Evolutionary conservation across 2,888 invertebrate genomes (phyloP).

Genomic region (Sarcophaga caerulescens): DNA sequence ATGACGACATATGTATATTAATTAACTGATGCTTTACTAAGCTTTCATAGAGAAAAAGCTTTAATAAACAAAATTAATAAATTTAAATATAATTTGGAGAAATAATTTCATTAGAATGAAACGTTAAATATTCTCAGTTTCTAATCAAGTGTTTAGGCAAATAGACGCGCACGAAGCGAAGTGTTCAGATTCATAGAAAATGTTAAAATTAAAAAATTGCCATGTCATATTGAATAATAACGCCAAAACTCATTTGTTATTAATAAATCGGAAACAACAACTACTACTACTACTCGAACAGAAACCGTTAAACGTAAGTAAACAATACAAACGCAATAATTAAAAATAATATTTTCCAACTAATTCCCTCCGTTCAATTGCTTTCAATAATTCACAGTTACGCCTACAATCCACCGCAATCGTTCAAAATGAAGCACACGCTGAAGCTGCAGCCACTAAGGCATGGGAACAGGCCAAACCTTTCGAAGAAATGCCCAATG

Average conservation of each 20-base stretch:
- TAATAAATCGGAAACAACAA: background rate
- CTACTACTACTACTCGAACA: background rate
- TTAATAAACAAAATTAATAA: no score
- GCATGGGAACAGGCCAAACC: slow-evolving; percentile 75
- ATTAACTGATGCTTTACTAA: no score
- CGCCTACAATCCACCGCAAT: slow-evolving; percentile 30
- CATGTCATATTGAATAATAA: background rate
- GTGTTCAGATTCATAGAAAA: background rate
- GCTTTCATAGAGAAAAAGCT: no score
- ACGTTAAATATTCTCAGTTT: background rate
- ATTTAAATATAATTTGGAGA: no score
- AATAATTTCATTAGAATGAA: no score
- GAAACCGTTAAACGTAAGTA: background rate
- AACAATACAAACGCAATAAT: background rate
- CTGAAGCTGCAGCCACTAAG: background rate
- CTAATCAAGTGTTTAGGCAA: background rate
- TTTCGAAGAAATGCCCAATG: slow-evolving; percentile 72
- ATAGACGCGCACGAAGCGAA: background rate
- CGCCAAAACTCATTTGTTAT: background rate
- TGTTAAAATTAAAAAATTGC: slow-evolving; percentile 45
- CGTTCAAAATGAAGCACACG: background rate
- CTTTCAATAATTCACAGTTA: no score
- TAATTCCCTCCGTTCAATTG: no score
- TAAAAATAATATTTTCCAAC: background rate
- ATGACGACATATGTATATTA: no score